Evolutionary conservation across 2,888 invertebrate species (phyloP), one percentile per base, ranked within the genome.

Genomic region (Drosophila sordidula): DNA sequence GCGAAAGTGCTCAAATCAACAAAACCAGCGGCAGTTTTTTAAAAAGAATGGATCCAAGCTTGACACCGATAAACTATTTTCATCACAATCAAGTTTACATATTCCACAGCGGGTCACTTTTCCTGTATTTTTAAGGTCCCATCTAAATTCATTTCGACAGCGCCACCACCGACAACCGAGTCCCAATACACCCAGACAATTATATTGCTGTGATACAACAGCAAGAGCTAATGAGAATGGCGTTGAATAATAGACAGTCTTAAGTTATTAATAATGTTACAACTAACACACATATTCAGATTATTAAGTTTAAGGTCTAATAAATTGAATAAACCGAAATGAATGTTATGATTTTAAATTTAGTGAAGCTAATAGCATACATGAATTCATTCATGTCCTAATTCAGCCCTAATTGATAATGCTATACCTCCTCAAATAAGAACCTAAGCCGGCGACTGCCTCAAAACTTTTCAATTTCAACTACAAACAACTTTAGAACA

Each of bases 41-140:
- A 78, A 72, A 41, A 57, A 36, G 25, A 70, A 64, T 22, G 58
- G 41, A 6, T 39, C 52, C 16, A 67, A 61, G 14, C 44, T 75
- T 6, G 56, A 50, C 8, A 69, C 44, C 8, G 76, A 79, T 22
- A 63, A 56, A 22, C 4, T 70, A 11, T 57, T 62, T 55, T 47
- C 63, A 3, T 32, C 59, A 5, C 70, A 70, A 51, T 39, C 76
- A 1, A 56, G 51, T 11, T 47, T 78, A 45, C 81, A 81, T 18
- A 69, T 81, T 41, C 81, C 83, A 44, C 80, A 80, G 25, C 58
- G 78, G 5, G 78, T 80, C 6, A 68, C 67, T 2, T 81, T 81
- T 49, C 81, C 81, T 16, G 78, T 81, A 11, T 76, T 84, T 57
- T 47, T 84, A 1, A 81, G 80, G 22, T 67, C 84, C 1, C 85